Percentiles rank a stretch among this genome's conserved stretches.
Evolutionary conservation across 2,888 invertebrate species (phyloP).

Genomic region (Athrips mouffetella): DNA sequence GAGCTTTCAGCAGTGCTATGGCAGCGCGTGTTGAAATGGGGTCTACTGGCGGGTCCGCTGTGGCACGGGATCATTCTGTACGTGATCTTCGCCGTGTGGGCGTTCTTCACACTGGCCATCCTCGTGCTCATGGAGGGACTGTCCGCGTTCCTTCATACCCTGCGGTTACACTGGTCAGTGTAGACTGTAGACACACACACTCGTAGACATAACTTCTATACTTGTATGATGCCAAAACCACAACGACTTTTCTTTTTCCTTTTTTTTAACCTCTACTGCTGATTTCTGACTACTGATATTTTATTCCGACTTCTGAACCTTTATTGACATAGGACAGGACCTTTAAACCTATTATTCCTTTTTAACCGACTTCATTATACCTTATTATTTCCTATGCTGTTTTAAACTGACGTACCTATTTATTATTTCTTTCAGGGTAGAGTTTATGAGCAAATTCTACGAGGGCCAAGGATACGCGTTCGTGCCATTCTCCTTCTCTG

Average conservation of each 20-base stretch:
- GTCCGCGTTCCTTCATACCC: constrained; percentile 92
- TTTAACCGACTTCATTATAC: too few species aligned
- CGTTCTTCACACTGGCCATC: constrained; percentile 88
- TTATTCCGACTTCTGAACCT: too few species aligned
- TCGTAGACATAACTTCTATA: too few species aligned
- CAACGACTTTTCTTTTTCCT: too few species aligned
- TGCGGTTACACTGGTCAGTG: constrained; percentile 90
- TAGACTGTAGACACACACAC: neutral
- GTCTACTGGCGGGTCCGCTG: constrained; percentile 47
- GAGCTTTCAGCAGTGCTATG: constrained; percentile 91
- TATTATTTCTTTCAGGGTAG: constrained; percentile 84
- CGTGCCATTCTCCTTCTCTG: constrained; percentile 85
- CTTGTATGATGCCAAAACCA: too few species aligned
- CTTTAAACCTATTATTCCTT: too few species aligned
- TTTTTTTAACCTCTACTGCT: neutral
- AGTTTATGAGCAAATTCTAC: constrained; percentile 98
- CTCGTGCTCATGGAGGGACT: constrained; percentile 94
- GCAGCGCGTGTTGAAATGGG: constrained; percentile 82
- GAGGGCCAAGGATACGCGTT: constrained; percentile 85
- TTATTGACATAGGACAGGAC: too few species aligned
- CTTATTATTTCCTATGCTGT: too few species aligned
- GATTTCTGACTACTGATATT: too few species aligned
- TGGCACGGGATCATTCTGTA: constrained; percentile 75
- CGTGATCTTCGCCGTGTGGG: constrained; percentile 86
- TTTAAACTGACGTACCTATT: neutral